Evolutionary conservation across 2,888 invertebrate species (phyloP).

Genomic region (Selenia dentaria): DNA sequence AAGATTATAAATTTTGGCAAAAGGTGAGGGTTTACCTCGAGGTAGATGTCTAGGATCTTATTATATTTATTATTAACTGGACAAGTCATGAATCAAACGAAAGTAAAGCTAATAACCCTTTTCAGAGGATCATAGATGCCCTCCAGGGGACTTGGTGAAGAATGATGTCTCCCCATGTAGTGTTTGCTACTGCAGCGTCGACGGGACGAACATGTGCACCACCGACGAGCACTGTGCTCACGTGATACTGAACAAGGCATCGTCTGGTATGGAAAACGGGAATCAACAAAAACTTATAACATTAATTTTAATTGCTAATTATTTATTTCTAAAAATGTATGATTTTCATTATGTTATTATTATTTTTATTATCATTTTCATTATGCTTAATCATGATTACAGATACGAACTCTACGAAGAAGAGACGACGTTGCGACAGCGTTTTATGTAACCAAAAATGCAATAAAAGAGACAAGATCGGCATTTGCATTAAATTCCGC

Average conservation of each 20-base stretch:
- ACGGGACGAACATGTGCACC: slow-evolving; percentile 1
- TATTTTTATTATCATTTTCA: neutral
- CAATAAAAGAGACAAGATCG: neutral
- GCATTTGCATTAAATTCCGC: neutral
- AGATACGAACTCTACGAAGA: neutral
- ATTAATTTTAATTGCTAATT: no score
- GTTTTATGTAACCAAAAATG: neutral
- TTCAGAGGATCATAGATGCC: neutral
- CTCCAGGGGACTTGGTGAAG: neutral
- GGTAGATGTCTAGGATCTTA: no score
- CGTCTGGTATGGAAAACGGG: no score
- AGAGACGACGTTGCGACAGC: neutral
- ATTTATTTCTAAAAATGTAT: no score
- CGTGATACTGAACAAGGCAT: neutral
- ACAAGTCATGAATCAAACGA: no score
- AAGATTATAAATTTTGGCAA: no score
- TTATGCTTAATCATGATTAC: neutral
- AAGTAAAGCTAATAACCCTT: no score
- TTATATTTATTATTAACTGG: no score
- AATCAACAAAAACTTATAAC: no score
- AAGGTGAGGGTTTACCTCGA: no score
- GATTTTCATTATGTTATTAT: no score
- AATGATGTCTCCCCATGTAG: neutral
- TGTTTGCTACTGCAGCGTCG: neutral
- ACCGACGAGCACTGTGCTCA: neutral